Conservation (phyloP, 2,888 invertebrate genomes). For the Isotomurus palustris region DNA sequence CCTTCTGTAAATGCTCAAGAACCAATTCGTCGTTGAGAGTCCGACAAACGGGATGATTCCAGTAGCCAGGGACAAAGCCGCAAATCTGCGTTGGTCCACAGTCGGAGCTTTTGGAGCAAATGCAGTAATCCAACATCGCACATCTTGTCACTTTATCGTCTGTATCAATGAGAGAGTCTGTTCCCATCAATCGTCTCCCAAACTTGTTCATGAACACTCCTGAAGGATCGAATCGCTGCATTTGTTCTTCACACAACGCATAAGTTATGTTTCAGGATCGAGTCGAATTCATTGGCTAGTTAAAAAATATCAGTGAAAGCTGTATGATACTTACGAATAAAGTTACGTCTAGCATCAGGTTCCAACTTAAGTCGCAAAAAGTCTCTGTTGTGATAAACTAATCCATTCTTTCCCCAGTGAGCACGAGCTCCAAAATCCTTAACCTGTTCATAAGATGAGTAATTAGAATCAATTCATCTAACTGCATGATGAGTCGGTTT, state of each 20-base stretch:
- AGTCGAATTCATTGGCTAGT: neutral
- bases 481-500: too few relatives aligned
- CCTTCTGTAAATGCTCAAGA: too few relatives aligned
- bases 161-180: neutral
- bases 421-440: constrained; percentile 10
- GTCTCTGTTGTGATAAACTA: constrained; percentile 16
- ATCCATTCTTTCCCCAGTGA: constrained; percentile 26
- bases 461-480: too few relatives aligned
- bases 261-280: too few relatives aligned
- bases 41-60: too few relatives aligned
- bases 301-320: neutral
- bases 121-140: constrained; percentile 21
- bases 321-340: constrained; percentile 3
- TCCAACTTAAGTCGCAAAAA: constrained; percentile 10
- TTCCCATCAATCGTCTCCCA: constrained; percentile 6
- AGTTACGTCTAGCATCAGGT: neutral
- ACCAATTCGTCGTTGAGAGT: too few relatives aligned
- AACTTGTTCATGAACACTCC: constrained; percentile 15
- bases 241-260: neutral
- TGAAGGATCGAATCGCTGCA: constrained; percentile 10
- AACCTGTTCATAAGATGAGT: too few relatives aligned
- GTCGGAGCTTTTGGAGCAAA: constrained; percentile 8
- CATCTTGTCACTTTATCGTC: constrained; percentile 12
- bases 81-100: too few relatives aligned
- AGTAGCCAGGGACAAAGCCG: too few relatives aligned